These are phyloP conservation scores for Limnothrissa miodon DNA, from an alignment of 2,113 vertebrate species.

Conservation along the genomic window DNA sequence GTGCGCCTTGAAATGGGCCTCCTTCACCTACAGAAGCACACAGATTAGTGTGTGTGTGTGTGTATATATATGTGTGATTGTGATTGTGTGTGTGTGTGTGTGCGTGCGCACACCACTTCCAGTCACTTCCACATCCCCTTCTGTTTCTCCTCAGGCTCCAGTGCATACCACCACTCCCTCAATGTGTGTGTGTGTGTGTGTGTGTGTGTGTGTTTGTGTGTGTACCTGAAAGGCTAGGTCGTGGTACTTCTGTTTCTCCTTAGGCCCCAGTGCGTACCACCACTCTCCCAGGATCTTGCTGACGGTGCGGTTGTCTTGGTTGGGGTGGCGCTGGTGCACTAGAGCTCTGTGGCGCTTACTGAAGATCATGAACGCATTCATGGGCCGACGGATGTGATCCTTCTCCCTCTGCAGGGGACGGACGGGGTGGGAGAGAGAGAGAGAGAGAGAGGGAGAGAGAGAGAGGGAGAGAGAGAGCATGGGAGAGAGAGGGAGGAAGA, in stretches of 20 bases:
- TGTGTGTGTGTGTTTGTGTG: neutral
- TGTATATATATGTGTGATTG: neutral
- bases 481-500: neutral
- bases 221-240: constrained; percentile 87
- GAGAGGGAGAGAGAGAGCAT: neutral
- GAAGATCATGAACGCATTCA: constrained; percentile 94
- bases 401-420: constrained; percentile 78
- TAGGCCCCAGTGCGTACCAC: constrained; percentile 87
- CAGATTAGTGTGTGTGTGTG: constrained; percentile 60
- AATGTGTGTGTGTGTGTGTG: constrained; percentile 5
- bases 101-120: constrained; percentile 21
- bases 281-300: constrained; percentile 92
- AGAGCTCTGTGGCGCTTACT: constrained; percentile 87
- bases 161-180: constrained; percentile 18
- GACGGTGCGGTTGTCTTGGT: constrained; percentile 89
- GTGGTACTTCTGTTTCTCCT: constrained; percentile 89
- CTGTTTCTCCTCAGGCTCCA: too few relatives aligned
- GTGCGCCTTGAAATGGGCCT: constrained; percentile 91
- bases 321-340: constrained; percentile 87
- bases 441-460: neutral
- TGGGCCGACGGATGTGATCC: constrained; percentile 86
- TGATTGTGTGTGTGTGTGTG: neutral
- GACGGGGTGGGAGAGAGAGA: neutral
- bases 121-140: too few relatives aligned
- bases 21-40: constrained; percentile 80